Evolutionary conservation across 2,113 vertebrate species (phyloP), one percentile per base, ranked within the genome.

Genomic region (Halcyon malimbica): DNA sequence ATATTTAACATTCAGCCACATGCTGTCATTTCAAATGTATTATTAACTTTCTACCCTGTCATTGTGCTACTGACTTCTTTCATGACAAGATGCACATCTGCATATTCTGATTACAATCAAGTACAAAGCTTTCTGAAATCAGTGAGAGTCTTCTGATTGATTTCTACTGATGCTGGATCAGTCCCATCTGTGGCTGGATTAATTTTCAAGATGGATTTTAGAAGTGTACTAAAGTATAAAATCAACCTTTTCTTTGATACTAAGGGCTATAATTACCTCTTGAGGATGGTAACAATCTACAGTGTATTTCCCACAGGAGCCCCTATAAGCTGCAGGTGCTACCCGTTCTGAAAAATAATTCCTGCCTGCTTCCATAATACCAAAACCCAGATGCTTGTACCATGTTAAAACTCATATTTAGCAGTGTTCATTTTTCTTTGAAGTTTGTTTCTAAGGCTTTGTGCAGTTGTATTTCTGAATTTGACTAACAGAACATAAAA

Each of bases 381-480:
- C 23, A 78, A 95, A 95, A 68, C 77, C 71, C 92, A 96, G 82
- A 88, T 81, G 82, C 54, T 93, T 2, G 1, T 90, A 79, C 91
- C 33, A 23, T 77, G 90, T 87, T 88, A 81, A 88, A 90, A 56
- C 41, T 83, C 54, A 69, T 26, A 80, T 63, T 79, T 54, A 70
- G 51, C 25, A 68, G 63, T 69, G 79, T 90, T 90, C 17, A 11
- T 90, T 91, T 94, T 70, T 15, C 77, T 96, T 94, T 95, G 86
- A 90, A 90, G 63, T 70, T 90, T 73, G 10, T 53, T 94, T 83
- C 57, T 41, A 77, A 94, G 24, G 10, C 4, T 86, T 80, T 83
- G 19, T 78, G 54, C 70, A 78, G 59, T 88, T 90, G 3, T 63
- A 67, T 83, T 87, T 96, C 75, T 2, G 13, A 93, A 91, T 86